phyloP scores from a whole-genome alignment of 1,140 invertebrate species.

The Caenorhabditis brenneri region DNA sequence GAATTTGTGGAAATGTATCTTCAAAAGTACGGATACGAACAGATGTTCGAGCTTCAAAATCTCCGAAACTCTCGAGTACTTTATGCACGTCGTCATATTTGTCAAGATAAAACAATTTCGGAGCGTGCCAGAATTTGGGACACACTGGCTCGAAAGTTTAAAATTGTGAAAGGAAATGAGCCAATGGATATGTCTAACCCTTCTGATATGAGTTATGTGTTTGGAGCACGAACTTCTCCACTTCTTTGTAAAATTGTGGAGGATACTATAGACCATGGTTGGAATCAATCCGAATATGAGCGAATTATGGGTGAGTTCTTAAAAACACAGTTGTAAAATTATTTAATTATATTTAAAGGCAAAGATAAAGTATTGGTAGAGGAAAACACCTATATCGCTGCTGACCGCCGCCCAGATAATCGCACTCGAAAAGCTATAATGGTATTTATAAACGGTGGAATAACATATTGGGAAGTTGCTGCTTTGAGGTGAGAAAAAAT shows the following conservation, averaged over 20 bases:
- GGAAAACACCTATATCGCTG: slow-evolving; percentile 55
- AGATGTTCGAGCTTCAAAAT: slow-evolving; percentile 25
- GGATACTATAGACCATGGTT: slow-evolving; percentile 61
- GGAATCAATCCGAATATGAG: slow-evolving; percentile 53
- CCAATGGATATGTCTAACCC: slow-evolving; percentile 76
- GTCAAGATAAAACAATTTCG: neutral
- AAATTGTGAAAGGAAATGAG: slow-evolving; percentile 59
- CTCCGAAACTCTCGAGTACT: neutral
- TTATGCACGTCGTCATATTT: neutral
- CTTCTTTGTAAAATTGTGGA: slow-evolving; percentile 71
- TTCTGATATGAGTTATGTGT: slow-evolving; percentile 79
- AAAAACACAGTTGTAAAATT: neutral
- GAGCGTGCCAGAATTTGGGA: neutral
- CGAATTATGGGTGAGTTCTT: slow-evolving; percentile 61
- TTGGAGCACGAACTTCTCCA: slow-evolving; percentile 15
- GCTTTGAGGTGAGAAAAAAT: slow-evolving; percentile 77
- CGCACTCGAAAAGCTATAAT: slow-evolving; percentile 74
- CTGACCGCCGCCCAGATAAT: slow-evolving; percentile 62
- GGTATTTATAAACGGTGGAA: slow-evolving; percentile 85
- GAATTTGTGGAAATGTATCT: slow-evolving; percentile 32
- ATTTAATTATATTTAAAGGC: neutral
- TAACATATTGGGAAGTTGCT: slow-evolving; percentile 88
- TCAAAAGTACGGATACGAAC: slow-evolving; percentile 23
- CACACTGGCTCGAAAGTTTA: neutral
- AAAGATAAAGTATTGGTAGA: slow-evolving; percentile 57